Conservation (phyloP, 2,888 invertebrate genomes). For the Trilocha varians region DNA sequence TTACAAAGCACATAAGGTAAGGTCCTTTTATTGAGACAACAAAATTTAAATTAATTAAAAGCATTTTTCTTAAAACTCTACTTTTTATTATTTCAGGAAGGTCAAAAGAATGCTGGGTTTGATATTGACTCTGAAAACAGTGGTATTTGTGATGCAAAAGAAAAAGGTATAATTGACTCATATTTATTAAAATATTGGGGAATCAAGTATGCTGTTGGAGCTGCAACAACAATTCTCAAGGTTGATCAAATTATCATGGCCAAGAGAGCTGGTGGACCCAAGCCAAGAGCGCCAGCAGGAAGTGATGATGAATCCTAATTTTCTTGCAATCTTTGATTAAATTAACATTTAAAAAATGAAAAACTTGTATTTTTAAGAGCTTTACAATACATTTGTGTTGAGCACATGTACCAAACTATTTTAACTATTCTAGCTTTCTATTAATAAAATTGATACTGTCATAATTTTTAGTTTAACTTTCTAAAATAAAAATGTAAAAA, state of each 20-base stretch:
- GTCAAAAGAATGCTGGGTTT: constrained; percentile 86
- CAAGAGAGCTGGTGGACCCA: constrained; percentile 96
- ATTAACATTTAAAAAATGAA: not conserved
- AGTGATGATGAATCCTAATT: constrained; percentile 83
- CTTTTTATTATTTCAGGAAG: constrained; percentile 64
- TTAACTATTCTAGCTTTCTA: no score
- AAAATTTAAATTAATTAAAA: not conserved
- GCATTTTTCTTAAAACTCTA: not conserved
- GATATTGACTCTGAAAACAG: constrained; percentile 88
- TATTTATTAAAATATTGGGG: constrained; percentile 93
- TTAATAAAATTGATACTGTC: no score
- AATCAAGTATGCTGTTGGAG: constrained; percentile 94
- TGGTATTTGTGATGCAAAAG: constrained; percentile 81
- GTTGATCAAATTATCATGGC: constrained; percentile 99
- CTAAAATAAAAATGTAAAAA: not conserved
- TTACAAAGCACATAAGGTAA: constrained; percentile 90
- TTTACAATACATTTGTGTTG: no score
- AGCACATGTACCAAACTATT: no score
- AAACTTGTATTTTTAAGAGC: no score
- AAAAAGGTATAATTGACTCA: constrained; percentile 86
- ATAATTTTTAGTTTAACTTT: not conserved
- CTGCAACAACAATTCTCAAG: constrained; percentile 92
- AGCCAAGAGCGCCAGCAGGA: constrained; percentile 77
- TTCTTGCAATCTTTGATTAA: not conserved
- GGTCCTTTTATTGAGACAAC: not conserved